phyloP scores from a whole-genome alignment of 1,140 invertebrate species.

The Diploscapter pachys region DNA sequence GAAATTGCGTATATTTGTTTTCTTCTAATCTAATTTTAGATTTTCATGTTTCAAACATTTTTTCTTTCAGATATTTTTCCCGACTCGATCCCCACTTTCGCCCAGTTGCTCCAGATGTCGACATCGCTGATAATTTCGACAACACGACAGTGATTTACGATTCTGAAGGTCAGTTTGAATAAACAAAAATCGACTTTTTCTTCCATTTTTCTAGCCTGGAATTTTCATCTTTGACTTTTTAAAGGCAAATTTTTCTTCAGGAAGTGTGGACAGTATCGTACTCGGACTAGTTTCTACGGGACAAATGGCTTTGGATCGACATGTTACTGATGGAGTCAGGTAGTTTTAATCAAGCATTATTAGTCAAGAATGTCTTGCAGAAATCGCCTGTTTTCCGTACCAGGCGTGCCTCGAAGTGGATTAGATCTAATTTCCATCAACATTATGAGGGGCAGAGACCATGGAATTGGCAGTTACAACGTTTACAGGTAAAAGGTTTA shows the following conservation, averaged over 20 bases:
- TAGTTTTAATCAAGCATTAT: no score
- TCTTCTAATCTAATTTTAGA: no score
- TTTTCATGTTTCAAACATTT: no score
- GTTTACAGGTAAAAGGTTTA: constrained; percentile 33
- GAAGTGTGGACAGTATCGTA: constrained; percentile 47
- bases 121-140: constrained; percentile 44
- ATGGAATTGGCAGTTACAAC: constrained; percentile 64
- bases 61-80: no score
- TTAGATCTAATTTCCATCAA: constrained; percentile 70
- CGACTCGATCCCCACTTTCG: no score
- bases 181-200: constrained; percentile 26
- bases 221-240: no score
- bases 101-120: no score
- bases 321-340: constrained; percentile 45
- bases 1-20: no score
- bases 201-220: background rate
- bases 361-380: no score
- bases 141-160: constrained; percentile 48
- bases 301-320: constrained; percentile 50
- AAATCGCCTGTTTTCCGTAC: constrained; percentile 48
- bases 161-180: constrained; percentile 9
- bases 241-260: background rate
- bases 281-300: constrained; percentile 48
- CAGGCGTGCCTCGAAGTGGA: constrained; percentile 61
- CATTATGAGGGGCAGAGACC: constrained; percentile 73